Conservation (phyloP, 2,113 vertebrate species). For the Anguilla japonica region DNA sequence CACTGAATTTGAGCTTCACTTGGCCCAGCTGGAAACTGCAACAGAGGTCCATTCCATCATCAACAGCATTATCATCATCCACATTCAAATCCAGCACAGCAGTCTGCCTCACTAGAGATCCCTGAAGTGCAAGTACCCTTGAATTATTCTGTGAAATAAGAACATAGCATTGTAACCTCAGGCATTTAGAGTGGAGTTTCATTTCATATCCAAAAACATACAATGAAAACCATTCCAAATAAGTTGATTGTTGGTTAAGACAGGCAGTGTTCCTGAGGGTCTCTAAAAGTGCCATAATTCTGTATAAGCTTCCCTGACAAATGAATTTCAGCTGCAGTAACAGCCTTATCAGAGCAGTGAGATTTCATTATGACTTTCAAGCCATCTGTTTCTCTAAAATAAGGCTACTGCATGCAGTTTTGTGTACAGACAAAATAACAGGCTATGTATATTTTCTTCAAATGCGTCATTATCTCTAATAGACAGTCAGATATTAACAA, state of each 20-base stretch:
- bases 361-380: constrained; percentile 8
- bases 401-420: no score
- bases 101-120: neutral
- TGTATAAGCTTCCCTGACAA: neutral
- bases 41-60: neutral
- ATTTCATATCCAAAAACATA: neutral
- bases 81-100: neutral
- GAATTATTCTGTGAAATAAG: neutral
- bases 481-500: neutral
- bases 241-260: neutral
- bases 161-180: neutral
- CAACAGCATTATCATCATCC: neutral
- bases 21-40: neutral
- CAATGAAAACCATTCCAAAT: neutral
- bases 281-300: constrained; percentile 16
- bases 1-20: neutral
- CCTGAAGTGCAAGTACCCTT: neutral
- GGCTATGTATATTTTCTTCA: neutral
- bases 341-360: constrained; percentile 7
- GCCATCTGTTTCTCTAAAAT: constrained; percentile 1
- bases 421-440: neutral
- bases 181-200: neutral
- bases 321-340: constrained; percentile 1
- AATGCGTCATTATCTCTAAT: neutral
- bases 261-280: neutral